Conservation (phyloP, 2,888 invertebrate species). For the Hylaea fasciaria region DNA sequence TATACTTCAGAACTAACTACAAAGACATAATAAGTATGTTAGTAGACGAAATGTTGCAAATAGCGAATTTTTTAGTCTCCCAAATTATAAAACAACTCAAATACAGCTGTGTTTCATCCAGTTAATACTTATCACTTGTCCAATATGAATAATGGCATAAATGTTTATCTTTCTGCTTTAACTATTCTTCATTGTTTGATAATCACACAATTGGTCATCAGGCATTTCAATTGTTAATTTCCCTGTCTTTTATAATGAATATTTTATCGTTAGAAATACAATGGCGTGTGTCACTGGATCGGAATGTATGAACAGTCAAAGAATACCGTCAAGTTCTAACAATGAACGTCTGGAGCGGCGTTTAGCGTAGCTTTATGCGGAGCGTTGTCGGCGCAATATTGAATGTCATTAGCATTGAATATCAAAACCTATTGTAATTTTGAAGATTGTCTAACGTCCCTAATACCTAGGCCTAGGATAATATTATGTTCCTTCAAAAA, state of each 20-base stretch:
- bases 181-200: slow-evolving; percentile 31
- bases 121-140: slow-evolving; percentile 3
- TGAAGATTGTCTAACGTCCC: too few species aligned
- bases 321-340: slow-evolving; percentile 54
- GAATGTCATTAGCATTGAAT: not conserved
- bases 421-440: too few species aligned
- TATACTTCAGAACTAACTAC: too few species aligned
- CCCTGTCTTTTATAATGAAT: slow-evolving; percentile 57
- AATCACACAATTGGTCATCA: slow-evolving; percentile 32
- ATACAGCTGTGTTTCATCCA: slow-evolving; percentile 2
- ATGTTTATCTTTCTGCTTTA: slow-evolving; percentile 20
- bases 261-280: slow-evolving; percentile 53
- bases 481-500: too few species aligned
- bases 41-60: too few species aligned
- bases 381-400: not conserved
- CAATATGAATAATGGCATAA: slow-evolving; percentile 17
- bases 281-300: slow-evolving; percentile 64
- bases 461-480: too few species aligned
- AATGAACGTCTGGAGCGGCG: slow-evolving; percentile 48
- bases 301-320: slow-evolving; percentile 63
- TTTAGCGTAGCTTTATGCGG: not conserved
- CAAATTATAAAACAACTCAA: not conserved
- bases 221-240: slow-evolving; percentile 60
- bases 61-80: not conserved
- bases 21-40: too few species aligned